Base-by-base conservation (phyloP, 2,797 vertebrate genomes). In the Gambelia wislizenii region DNA sequence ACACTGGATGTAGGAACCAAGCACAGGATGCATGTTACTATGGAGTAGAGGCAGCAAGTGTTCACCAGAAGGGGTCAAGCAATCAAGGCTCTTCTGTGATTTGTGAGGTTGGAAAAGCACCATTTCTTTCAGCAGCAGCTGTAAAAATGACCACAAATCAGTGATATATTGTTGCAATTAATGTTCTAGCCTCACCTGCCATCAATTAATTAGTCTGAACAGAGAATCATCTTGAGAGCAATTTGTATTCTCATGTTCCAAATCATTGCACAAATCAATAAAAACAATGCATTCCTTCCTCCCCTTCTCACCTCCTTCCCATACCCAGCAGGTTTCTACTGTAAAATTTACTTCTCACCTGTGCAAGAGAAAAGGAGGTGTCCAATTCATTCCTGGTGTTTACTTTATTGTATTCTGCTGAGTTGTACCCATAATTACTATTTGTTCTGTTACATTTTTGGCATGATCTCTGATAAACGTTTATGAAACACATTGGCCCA, bases 161-260 rank as follows among this genome's bases (percentile, higher is more conserved):
- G 88, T 87, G 89, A 95, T 93, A 72, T 91, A 95, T 89, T 13
- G 83, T 79, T 88, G 87, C 83, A 93, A 93, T 94, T 94, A 93
- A 91, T 67, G 90, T 49, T 78, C 52, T 67, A 83, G 74, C 87
- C 86, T 91, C 87, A 94, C 86, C 84, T 92, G 74, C 84, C 84
- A 85, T 92, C 86, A 91, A 76, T 87, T 94, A 93, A 95, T 93
- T 91, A 94, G 84, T 78, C 87, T 78, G 83, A 91, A 76, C 87
- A 81, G 75, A 92, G 39, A 6, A 87, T 89, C 16, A 89, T 42
- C 86, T 89, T 89, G 91, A 78, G 87, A 92, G 77, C 56, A 78
- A 61, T 89, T 91, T 91, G 75, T 27, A 9, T 85, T 56, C 61
- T 89, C 61, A 67, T 33, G 33, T 91, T 93, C 91, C 93, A 95